phyloP scores from a whole-genome alignment of 2,113 vertebrate species.

The Pseudorhombus dupliciocellatus region DNA sequence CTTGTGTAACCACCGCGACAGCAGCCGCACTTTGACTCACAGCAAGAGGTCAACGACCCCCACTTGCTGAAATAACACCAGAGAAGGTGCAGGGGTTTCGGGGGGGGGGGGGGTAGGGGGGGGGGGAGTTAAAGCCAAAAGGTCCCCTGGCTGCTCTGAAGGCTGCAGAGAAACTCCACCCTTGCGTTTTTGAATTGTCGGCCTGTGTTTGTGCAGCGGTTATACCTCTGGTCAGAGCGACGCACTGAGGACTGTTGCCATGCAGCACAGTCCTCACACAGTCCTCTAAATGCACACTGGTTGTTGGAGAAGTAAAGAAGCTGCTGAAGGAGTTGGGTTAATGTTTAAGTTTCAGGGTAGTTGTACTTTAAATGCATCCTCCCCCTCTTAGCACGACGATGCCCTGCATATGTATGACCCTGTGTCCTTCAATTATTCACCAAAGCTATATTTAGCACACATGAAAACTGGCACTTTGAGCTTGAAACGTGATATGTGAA shows the following conservation, averaged over 20 bases:
- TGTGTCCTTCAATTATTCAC: slow-evolving; percentile 19
- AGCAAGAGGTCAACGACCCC: slow-evolving; percentile 44
- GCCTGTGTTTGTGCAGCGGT: slow-evolving; percentile 41
- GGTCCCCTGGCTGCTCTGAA: slow-evolving; percentile 2
- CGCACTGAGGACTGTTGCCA: not conserved
- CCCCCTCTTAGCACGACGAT: not conserved
- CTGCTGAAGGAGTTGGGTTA: not conserved
- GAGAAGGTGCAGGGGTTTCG: slow-evolving; percentile 27
- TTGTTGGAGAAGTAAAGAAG: not conserved
- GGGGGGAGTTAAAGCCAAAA: slow-evolving; percentile 21
- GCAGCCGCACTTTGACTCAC: slow-evolving; percentile 26
- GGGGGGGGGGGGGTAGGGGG: not conserved
- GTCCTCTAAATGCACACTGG: not conserved
- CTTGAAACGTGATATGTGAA: slow-evolving; percentile 31
- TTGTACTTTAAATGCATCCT: not conserved
- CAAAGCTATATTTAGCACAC: slow-evolving; percentile 23
- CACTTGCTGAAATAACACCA: slow-evolving; percentile 70
- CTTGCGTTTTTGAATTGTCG: slow-evolving; percentile 24
- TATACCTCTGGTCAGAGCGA: slow-evolving; percentile 1
- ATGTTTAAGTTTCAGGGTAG: not conserved
- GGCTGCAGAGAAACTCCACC: not conserved
- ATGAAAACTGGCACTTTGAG: slow-evolving; percentile 10
- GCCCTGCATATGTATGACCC: not conserved
- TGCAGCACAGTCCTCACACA: not conserved
- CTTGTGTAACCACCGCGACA: slow-evolving; percentile 43